These are phyloP conservation scores for Eulimnadia texana DNA, from an alignment of 1,140 invertebrate species.

Conservation along the genomic window DNA sequence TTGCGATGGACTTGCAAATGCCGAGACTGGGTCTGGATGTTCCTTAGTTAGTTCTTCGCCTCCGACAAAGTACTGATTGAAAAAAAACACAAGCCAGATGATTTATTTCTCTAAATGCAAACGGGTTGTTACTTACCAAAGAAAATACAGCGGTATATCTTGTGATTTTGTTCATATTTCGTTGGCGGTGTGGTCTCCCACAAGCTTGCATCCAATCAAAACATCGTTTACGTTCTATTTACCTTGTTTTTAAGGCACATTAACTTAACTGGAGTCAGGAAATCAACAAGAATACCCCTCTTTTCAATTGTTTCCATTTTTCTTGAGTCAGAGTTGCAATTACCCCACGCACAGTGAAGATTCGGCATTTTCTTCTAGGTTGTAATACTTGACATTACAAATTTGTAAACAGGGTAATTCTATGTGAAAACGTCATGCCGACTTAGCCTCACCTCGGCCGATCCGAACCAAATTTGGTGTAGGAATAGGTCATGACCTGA, in stretches of 20 bases:
- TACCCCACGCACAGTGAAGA: neutral
- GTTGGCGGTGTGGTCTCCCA: neutral
- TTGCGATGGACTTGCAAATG: neutral
- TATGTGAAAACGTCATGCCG: no score
- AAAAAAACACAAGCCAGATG: neutral
- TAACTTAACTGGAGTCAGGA: no score
- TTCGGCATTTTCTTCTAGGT: no score
- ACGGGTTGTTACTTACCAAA: neutral
- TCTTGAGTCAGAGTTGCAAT: neutral
- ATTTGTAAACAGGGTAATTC: no score
- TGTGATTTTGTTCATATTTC: neutral
- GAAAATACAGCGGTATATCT: neutral
- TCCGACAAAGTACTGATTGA: neutral
- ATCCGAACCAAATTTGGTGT: no score
- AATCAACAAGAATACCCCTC: neutral
- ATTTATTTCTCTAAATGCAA: no score
- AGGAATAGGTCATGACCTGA: no score
- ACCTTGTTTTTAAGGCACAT: neutral
- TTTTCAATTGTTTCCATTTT: neutral
- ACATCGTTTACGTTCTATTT: neutral
- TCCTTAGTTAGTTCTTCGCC: neutral
- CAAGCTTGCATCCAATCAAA: neutral
- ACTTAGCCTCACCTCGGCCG: no score
- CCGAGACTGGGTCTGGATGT: neutral
- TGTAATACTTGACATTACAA: no score